These are phyloP conservation scores for Cottus gobio DNA, from an alignment of 2,113 vertebrate species.

Conservation along the genomic window DNA sequence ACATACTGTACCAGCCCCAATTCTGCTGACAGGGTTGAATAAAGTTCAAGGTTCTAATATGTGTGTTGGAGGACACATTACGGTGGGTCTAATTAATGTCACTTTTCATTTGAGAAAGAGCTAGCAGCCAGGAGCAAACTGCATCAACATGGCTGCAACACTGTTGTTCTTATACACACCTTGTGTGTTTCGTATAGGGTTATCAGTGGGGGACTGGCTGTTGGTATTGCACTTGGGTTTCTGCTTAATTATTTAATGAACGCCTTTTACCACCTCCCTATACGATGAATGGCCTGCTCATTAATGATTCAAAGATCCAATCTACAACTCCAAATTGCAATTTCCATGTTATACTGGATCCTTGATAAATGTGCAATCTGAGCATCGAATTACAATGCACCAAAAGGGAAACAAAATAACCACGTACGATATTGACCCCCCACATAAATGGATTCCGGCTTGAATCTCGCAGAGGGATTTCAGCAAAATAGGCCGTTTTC, in stretches of 20 bases:
- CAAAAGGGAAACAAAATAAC: neutral
- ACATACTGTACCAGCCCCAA: neutral
- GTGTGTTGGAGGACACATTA: neutral
- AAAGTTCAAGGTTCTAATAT: neutral
- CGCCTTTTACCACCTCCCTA: constrained; percentile 18
- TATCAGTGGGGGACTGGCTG: constrained; percentile 1
- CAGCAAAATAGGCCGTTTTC: neutral
- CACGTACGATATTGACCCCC: neutral
- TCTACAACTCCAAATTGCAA: constrained; percentile 27
- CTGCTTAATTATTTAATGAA: constrained; percentile 48
- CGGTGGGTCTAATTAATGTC: neutral
- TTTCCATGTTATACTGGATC: constrained; percentile 20
- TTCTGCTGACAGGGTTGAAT: neutral
- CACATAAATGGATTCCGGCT: neutral
- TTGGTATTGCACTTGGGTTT: constrained; percentile 23
- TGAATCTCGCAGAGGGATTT: neutral
- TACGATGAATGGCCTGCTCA: constrained; percentile 15
- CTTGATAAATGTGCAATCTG: constrained; percentile 8
- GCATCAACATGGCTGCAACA: neutral
- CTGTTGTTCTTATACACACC: neutral
- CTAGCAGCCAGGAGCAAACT: neutral
- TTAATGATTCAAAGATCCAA: constrained; percentile 49
- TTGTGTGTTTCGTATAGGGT: neutral
- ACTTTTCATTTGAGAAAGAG: neutral
- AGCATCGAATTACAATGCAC: neutral